These are phyloP conservation scores for Phytoseiulus persimilis DNA, from an alignment of 2,888 invertebrate species.

Conservation along the genomic window DNA sequence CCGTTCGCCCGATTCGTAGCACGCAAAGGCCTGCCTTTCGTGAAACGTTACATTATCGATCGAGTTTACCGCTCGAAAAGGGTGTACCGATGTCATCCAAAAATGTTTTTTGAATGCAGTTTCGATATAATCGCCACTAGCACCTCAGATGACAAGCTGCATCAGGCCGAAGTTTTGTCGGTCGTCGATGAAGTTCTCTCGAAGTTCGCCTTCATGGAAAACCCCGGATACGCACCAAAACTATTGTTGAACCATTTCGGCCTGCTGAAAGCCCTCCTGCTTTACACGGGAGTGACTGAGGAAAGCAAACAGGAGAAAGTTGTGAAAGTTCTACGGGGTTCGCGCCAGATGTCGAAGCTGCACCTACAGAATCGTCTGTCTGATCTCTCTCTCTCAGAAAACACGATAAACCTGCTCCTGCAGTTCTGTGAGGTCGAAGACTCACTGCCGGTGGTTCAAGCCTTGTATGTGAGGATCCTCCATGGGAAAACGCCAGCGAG, in stretches of 20 bases:
- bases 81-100: slow-evolving; percentile 68
- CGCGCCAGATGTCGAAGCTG: slow-evolving; percentile 57
- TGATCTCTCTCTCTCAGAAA: slow-evolving; percentile 62
- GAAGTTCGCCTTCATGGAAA: slow-evolving; percentile 55
- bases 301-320: slow-evolving; percentile 49
- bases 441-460: slow-evolving; percentile 57
- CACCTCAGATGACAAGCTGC: slow-evolving; percentile 50
- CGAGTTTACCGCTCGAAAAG: slow-evolving; percentile 71
- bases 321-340: background rate
- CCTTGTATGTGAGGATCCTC: slow-evolving; percentile 60
- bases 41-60: slow-evolving; percentile 77
- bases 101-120: slow-evolving; percentile 78
- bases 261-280: slow-evolving; percentile 64
- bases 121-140: slow-evolving; percentile 76
- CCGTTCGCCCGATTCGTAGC: slow-evolving; percentile 74
- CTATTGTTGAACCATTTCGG: slow-evolving; percentile 70
- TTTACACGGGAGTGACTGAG: slow-evolving; percentile 69
- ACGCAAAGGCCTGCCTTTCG: slow-evolving; percentile 63
- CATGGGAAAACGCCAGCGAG: slow-evolving; percentile 63
- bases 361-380: slow-evolving; percentile 64
- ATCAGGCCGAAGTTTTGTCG: slow-evolving; percentile 75
- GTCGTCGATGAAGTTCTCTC: slow-evolving; percentile 66
- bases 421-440: slow-evolving; percentile 63
- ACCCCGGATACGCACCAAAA: slow-evolving; percentile 51
- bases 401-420: slow-evolving; percentile 59